Conservation (phyloP, 2,113 vertebrate species). For the Romanogobio albipinnatus region DNA sequence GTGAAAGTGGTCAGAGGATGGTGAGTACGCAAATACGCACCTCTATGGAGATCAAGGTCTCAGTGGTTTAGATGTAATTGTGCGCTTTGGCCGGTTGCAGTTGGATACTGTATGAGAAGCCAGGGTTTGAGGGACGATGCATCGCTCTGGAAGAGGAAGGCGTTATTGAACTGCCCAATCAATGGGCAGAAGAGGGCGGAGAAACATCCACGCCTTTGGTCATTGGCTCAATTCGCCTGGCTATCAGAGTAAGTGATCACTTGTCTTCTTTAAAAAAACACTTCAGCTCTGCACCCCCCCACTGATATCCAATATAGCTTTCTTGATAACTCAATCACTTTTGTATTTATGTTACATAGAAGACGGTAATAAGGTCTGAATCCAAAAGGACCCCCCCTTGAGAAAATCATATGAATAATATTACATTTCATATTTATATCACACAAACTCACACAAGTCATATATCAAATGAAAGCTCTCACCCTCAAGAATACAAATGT, state of each 20-base stretch:
- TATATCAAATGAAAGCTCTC: too few species aligned
- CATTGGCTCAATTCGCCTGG: slow-evolving; percentile 88
- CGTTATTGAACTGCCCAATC: slow-evolving; percentile 76
- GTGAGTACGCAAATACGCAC: slow-evolving; percentile 72
- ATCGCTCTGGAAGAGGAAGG: slow-evolving; percentile 88
- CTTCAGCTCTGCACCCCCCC: too few species aligned
- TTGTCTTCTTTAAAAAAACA: neutral
- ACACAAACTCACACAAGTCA: too few species aligned
- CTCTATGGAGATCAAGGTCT: neutral
- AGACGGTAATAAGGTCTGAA: too few species aligned
- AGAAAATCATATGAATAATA: too few species aligned
- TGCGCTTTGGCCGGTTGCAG: slow-evolving; percentile 67
- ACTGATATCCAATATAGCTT: too few species aligned
- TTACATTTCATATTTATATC: too few species aligned
- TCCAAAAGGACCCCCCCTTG: too few species aligned
- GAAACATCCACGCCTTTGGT: slow-evolving; percentile 70
- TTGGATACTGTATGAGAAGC: slow-evolving; percentile 92
- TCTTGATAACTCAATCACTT: too few species aligned
- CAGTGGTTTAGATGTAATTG: neutral
- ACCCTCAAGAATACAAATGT: too few species aligned
- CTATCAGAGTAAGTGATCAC: slow-evolving; percentile 81
- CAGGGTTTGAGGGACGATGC: slow-evolving; percentile 86
- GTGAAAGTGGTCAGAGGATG: slow-evolving; percentile 90
- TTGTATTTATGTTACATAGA: too few species aligned
- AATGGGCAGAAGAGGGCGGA: slow-evolving; percentile 77